A percentile compares a stretch with the other conserved stretches of the same genome.
Conservation (phyloP, 1,140 invertebrate species). For the Diabrotica virgifera region DNA sequence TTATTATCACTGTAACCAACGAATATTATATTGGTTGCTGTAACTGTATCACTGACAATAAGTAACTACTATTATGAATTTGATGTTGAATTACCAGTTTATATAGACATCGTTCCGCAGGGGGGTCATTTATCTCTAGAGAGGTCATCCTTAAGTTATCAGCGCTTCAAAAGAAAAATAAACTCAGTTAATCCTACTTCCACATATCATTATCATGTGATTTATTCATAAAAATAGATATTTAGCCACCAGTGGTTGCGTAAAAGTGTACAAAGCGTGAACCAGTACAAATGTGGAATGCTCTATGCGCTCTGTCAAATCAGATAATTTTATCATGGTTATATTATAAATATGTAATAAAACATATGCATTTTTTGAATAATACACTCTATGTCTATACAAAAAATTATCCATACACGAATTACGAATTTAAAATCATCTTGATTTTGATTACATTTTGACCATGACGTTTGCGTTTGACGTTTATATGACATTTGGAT, state of each 20-base stretch:
- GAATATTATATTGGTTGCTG: neutral
- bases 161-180: constrained; percentile 30
- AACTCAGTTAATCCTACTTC: constrained; percentile 19
- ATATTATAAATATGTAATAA: too few relatives aligned
- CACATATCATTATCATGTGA: constrained; percentile 28
- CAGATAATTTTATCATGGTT: too few relatives aligned
- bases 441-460: too few relatives aligned
- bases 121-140: constrained; percentile 30
- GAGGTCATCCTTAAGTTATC: constrained; percentile 26
- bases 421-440: too few relatives aligned
- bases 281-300: too few relatives aligned
- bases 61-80: neutral
- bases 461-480: too few relatives aligned
- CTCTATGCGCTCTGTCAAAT: too few relatives aligned
- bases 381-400: too few relatives aligned
- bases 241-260: neutral
- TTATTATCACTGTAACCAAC: constrained; percentile 8
- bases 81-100: constrained; percentile 28
- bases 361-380: too few relatives aligned
- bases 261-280: neutral
- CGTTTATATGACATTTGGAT: too few relatives aligned
- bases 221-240: constrained; percentile 4
- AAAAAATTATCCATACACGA: too few relatives aligned
- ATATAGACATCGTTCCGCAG: constrained; percentile 25
- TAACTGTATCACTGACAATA: constrained; percentile 9